Evolutionary conservation across 2,113 vertebrate species (phyloP).

Genomic region (Alexandromys fortis): DNA sequence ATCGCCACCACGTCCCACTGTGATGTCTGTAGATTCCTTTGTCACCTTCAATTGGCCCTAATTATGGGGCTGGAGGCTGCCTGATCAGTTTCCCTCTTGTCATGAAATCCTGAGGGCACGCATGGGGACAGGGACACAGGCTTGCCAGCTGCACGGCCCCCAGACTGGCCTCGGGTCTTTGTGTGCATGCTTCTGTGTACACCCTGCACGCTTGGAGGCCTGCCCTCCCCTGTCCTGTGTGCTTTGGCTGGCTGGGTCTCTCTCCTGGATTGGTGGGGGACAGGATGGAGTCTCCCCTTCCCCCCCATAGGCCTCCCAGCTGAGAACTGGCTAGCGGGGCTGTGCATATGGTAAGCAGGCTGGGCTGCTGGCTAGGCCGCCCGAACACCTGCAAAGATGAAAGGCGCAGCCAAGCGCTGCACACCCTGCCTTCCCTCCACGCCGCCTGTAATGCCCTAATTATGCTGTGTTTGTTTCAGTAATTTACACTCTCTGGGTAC

Average conservation of each 20-base stretch:
- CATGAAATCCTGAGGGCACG: constrained; percentile 76
- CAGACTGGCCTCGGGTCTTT: constrained; percentile 57
- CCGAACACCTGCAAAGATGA: constrained; percentile 88
- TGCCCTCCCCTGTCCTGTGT: constrained; percentile 57
- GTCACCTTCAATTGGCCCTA: constrained; percentile 82
- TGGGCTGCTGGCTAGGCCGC: constrained; percentile 88
- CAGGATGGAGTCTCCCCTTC: constrained; percentile 76
- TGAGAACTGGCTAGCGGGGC: constrained; percentile 88
- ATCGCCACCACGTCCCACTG: constrained; percentile 74
- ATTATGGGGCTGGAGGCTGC: constrained; percentile 77
- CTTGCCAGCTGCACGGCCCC: constrained; percentile 77
- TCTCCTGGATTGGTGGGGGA: constrained; percentile 66
- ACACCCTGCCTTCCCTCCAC: constrained; percentile 64
- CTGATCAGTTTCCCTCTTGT: constrained; percentile 79
- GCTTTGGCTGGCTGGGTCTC: constrained; percentile 32
- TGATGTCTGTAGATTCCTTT: constrained; percentile 77
- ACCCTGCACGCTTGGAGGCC: neutral
- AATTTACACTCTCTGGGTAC: constrained; percentile 82
- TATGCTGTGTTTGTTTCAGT: constrained; percentile 82
- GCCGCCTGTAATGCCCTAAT: constrained; percentile 78
- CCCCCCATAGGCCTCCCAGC: constrained; percentile 86
- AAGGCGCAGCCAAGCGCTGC: constrained; percentile 83
- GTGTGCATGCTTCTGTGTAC: constrained; percentile 4
- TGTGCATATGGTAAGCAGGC: constrained; percentile 91
- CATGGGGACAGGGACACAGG: constrained; percentile 61